These are phyloP conservation scores for Ctenosaura bakeri DNA, from an alignment of 2,797 vertebrate species.

Conservation along the genomic window DNA sequence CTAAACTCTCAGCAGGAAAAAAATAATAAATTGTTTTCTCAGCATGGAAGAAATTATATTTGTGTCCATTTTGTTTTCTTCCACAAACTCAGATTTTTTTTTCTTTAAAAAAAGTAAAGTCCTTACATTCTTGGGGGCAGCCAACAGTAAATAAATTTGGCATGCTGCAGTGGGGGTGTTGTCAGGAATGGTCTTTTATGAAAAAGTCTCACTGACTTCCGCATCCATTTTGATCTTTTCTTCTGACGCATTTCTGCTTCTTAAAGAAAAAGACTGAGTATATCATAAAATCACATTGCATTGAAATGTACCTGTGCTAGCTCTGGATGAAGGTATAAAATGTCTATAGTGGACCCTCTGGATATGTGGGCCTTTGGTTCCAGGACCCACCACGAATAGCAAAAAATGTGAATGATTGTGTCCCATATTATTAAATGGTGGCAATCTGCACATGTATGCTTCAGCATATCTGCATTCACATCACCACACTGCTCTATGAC, in stretches of 20 bases:
- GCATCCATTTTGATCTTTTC: conserved; percentile 8
- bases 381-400: too few species aligned
- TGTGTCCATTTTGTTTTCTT: conserved; percentile 15
- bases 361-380: too few species aligned
- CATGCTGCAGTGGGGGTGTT: background rate
- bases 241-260: background rate
- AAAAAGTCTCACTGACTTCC: background rate
- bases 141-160: conserved; percentile 7
- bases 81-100: background rate
- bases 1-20: conserved; percentile 11
- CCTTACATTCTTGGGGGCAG: background rate
- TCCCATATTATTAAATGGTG: too few species aligned
- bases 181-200: background rate
- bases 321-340: background rate
- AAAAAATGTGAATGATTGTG: too few species aligned
- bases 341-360: background rate
- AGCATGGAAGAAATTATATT: background rate
- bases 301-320: conserved; percentile 1
- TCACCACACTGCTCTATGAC: too few species aligned
- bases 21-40: conserved; percentile 16
- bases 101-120: background rate
- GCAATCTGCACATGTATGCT: too few species aligned
- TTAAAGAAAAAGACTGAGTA: background rate
- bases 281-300: background rate
- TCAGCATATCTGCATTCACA: too few species aligned